Base-by-base conservation (phyloP, 2,888 invertebrate genomes). In the Diaphora mendica region DNA sequence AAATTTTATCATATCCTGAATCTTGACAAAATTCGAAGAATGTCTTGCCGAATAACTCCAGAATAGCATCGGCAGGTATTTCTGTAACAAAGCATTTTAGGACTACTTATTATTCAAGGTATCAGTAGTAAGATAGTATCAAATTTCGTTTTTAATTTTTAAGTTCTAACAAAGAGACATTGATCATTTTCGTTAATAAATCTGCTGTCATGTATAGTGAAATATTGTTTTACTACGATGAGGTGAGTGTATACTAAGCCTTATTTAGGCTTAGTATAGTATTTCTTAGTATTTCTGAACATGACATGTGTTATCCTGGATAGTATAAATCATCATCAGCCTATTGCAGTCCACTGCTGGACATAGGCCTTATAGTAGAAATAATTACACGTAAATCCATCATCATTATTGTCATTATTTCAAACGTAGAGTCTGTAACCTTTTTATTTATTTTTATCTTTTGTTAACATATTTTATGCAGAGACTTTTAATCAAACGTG, bases 21-120 rank as follows among this genome's bases (percentile, higher is more conserved):
- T 99, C 99, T 91, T 99, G 98, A 87, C 99, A 99, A 89, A 99
- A 99, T 92, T 99, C 99, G 90, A 99, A 99, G 94, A 99, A 99
- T 85, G 98, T 99, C 90, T 98, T 98, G 1, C 99, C 99, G 88
- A 99, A 99, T 8, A 98, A 94, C 91, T 99, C 99, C 85, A 99
- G 93, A 83, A 99, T 98, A 51, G 97, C 97, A 87, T 98, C 97
- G 1, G 99, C 99, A 51, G 99, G 98, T 79, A 98, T 98, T 90
- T 98, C 99, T 99, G 86, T 55, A 82, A 78, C 73, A 0, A 26
- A 66, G 3, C n/a, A n/a, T 65, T n/a, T 39, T 4, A 26, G 9
- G 8, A n/a, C 23, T 55, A n/a, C 23, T 55, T 59, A 26, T 59
- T 26, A 5, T 59, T n/a, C 11, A 55, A 9, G 13, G 15, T 26